A percentile compares a stretch with the other conserved stretches of the same genome.
Conservation (phyloP, 1,140 invertebrate species). For the Bombus waltoni region DNA sequence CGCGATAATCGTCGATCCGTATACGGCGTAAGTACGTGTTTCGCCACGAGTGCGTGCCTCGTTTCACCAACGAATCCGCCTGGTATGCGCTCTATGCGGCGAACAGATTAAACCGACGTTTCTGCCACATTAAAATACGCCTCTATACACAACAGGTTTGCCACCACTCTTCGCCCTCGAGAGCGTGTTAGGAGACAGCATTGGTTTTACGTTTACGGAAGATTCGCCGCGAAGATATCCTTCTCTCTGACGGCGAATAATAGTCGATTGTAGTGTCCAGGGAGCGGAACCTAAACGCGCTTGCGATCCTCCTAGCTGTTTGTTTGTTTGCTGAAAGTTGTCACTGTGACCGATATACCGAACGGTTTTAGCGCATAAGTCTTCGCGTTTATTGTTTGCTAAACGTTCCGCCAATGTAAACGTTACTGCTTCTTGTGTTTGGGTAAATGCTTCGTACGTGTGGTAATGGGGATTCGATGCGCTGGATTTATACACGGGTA, state of each 20-base stretch:
- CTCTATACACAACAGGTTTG: too few relatives aligned
- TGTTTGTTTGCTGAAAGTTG: constrained; percentile 28
- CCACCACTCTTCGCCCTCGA: not conserved
- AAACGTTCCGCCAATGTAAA: constrained; percentile 23
- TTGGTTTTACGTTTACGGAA: not conserved
- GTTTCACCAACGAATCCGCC: constrained; percentile 8
- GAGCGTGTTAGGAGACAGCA: not conserved
- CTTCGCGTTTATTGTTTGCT: constrained; percentile 44
- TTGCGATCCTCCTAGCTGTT: not conserved
- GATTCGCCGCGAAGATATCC: constrained; percentile 47
- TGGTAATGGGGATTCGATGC: not conserved
- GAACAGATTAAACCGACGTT: constrained; percentile 55
- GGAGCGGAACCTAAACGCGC: constrained; percentile 9
- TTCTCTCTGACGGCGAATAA: constrained; percentile 41
- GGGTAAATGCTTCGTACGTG: not conserved
- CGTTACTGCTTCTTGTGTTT: not conserved
- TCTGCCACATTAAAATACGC: constrained; percentile 42
- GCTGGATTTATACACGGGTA: too few relatives aligned
- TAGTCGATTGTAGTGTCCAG: constrained; percentile 50
- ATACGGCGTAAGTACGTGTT: constrained; percentile 54
- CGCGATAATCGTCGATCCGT: constrained; percentile 66
- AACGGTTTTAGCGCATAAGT: constrained; percentile 28
- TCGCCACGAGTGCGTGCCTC: constrained; percentile 39
- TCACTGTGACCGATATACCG: constrained; percentile 42
- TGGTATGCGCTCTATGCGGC: constrained; percentile 53